Base-by-base conservation (phyloP, 1,140 invertebrate species). In the Drosophila nannoptera region DNA sequence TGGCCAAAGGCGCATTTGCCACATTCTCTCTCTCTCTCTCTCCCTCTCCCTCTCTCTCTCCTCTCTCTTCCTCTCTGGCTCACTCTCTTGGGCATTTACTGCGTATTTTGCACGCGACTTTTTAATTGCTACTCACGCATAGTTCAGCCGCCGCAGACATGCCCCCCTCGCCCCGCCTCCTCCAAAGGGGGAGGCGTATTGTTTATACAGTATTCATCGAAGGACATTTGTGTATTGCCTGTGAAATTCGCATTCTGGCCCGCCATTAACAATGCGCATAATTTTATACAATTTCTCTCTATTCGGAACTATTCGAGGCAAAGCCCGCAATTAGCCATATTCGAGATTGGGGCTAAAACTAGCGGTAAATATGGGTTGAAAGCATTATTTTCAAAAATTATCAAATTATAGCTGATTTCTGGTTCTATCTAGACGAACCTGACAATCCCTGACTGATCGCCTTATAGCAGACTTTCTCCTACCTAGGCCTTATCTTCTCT, bases 101-200 rank as follows among this genome's bases (percentile, higher is more conserved):
- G 36, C 1, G 5, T 42, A 35, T 35, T 55, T 32, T n/a, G 46
- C 56, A 69, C 55, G 55, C 60, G 14, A 72, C 5, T 75, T 58
- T 22, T 76, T 76, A 61, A 76, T 75, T 77, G 33, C 45, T n/a
- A 29, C 67, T 56, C 45, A 32, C 32, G 33, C 4, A 46, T 22
- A 22, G 22, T 22, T 22, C 22, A 22, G 22, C 22, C 22, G 22
- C 22, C 22, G 22, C 22, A 22, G 22, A 22, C 22, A 22, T 22
- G 22, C 22, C 22, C 7, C 40, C 35, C 31, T 11, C 40, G 4
- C n/a, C 31, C 12, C 4, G 33, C 14, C 38, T 35, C 12, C 33
- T 62, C 8, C 7, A 9, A 33, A 5, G 2, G 40, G 48, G 58
- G n/a, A n/a, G 65, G 59, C 59, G 58, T 54, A 43, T 22, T 64